These are phyloP conservation scores for Agrotis ipsilon DNA, from an alignment of 2,888 invertebrate genomes.

Conservation along the genomic window DNA sequence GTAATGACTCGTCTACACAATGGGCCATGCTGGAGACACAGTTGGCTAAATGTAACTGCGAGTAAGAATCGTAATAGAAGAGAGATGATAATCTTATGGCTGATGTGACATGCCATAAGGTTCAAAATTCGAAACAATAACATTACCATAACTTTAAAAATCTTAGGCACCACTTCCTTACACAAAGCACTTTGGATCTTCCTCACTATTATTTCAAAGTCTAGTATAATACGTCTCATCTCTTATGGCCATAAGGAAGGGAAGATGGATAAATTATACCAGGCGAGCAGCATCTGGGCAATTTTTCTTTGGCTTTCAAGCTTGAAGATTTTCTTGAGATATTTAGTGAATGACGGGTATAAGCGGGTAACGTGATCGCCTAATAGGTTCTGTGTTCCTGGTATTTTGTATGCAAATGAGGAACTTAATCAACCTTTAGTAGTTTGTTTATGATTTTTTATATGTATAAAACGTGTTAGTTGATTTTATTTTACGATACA, in stretches of 20 bases:
- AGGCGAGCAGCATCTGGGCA: conserved; percentile 6
- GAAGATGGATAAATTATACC: conserved; percentile 48
- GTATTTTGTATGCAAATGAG: not conserved
- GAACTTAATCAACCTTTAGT: not conserved
- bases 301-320: conserved; percentile 45
- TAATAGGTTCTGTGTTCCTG: not conserved
- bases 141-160: conserved; percentile 4
- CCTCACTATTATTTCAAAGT: conserved; percentile 23
- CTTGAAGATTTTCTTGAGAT: conserved; percentile 7
- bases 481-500: too few species aligned
- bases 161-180: not conserved
- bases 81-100: too few species aligned
- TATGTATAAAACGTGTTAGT: too few species aligned
- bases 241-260: not conserved
- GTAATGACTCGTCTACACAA: conserved; percentile 39
- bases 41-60: conserved; percentile 2
- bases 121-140: not conserved
- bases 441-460: too few species aligned
- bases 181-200: not conserved
- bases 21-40: conserved; percentile 7
- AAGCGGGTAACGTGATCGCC: not conserved
- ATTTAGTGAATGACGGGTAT: conserved; percentile 14
- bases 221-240: conserved; percentile 13
- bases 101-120: not conserved
- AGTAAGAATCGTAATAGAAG: not conserved